Conservation (phyloP, 2,797 vertebrate species). For the Cossypha caffra region DNA sequence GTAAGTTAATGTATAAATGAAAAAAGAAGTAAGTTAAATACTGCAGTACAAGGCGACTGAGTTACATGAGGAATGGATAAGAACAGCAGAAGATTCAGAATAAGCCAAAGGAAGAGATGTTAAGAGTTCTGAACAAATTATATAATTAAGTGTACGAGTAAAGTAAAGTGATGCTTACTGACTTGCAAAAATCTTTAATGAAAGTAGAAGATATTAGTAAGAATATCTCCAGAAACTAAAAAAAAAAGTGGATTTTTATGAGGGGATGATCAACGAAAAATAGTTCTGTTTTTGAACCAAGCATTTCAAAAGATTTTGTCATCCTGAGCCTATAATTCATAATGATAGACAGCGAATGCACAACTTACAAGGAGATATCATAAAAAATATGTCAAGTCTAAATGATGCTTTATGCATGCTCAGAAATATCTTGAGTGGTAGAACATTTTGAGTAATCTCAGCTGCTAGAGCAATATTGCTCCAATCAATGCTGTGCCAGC, state of each 20-base stretch:
- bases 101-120: background rate
- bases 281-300: background rate
- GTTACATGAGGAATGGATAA: background rate
- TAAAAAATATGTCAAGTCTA: background rate
- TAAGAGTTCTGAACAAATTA: background rate
- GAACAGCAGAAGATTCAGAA: background rate
- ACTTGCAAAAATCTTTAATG: background rate
- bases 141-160: background rate
- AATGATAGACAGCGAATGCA: background rate
- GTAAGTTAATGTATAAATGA: background rate
- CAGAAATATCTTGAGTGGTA: background rate
- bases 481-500: rapidly evolving
- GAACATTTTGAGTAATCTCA: background rate
- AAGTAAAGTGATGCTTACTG: background rate
- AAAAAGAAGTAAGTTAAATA: background rate
- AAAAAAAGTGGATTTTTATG: background rate
- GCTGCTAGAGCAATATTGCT: background rate
- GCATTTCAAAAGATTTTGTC: background rate
- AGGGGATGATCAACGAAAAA: background rate
- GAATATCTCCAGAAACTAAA: background rate
- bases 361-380: background rate
- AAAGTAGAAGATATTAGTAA: background rate
- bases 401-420: background rate
- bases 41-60: background rate
- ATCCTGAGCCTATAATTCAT: background rate